A percentile compares a stretch with the other conserved stretches of the same genome.
phyloP scores from a whole-genome alignment of 1,140 invertebrate species.

The Probaryconus sp. region DNA sequence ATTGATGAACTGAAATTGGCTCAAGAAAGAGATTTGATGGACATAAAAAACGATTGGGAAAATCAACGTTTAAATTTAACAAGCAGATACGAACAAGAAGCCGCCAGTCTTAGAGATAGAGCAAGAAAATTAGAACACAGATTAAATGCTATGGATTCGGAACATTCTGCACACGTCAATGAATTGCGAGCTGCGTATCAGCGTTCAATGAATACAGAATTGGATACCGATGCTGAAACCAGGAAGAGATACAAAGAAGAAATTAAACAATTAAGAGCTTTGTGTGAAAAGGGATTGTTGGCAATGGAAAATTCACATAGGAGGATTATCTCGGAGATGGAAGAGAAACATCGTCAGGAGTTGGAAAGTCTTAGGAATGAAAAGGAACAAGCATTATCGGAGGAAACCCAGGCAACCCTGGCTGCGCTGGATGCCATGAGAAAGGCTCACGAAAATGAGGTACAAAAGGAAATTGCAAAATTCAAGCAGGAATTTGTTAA shows the following conservation, averaged over 20 bases:
- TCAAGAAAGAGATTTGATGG: constrained; percentile 71
- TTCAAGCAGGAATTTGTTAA: constrained; percentile 92
- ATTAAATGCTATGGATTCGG: constrained; percentile 84
- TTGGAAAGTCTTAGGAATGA: constrained; percentile 85
- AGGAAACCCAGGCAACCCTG: constrained; percentile 90
- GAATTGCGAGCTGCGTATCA: constrained; percentile 85
- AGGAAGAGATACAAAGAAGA: constrained; percentile 89
- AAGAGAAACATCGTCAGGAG: constrained; percentile 90
- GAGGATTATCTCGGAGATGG: constrained; percentile 89
- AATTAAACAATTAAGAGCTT: constrained; percentile 88
- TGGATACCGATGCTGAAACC: constrained; percentile 83
- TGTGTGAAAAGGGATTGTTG: constrained; percentile 91
- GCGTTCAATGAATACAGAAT: constrained; percentile 77
- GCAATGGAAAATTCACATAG: constrained; percentile 93
- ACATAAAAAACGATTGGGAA: constrained; percentile 77
- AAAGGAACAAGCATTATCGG: constrained; percentile 92
- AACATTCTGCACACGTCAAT: constrained; percentile 87
- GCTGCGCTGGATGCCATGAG: constrained; percentile 94
- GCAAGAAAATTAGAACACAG: constrained; percentile 83
- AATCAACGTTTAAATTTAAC: constrained; percentile 75
- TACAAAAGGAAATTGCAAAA: constrained; percentile 90
- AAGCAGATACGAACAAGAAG: constrained; percentile 76
- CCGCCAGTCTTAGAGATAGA: constrained; percentile 78
- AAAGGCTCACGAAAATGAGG: constrained; percentile 94
- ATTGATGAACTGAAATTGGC: constrained; percentile 66